Base-by-base conservation (phyloP, 2,888 invertebrate species). In the Idaea biselata region DNA sequence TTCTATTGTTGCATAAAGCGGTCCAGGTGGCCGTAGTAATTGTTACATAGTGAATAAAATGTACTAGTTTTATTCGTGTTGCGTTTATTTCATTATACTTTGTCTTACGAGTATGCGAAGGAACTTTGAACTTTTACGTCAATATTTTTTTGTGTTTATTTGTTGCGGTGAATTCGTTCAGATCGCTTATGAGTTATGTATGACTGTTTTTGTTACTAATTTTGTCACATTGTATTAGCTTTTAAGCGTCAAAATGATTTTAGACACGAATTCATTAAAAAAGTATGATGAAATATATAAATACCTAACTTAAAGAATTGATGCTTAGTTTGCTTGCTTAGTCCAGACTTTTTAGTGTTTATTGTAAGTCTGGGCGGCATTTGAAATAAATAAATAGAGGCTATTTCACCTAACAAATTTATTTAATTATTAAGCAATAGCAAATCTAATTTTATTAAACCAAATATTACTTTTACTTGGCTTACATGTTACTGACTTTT, bases 1-100 rank as follows among this genome's bases (percentile, higher is more conserved):
- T 71, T 76, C 86, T 80, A 89, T 89, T 90, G 88, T 89, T 88
- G 78, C 81, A 79, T 75, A 77, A 79, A 79, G 73, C 75, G 75
- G 74, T 81, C 77, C 79, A 82, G 86, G 87, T 86, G 74, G 77
- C 74, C 68, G 67, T 78, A 84, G 88, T 87, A 84, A 78, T 73
- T 66, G 73, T 74, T 79, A 74, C 84, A 88, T 88, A 44, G 88
- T 82, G 88, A 89, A 88, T 86, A 83, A 78, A 44, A 44, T 44
- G 44, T 44, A 14, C 44, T 44, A 44, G 14, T 44, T 44, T 44
- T 44, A 44, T 44, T 44, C 44, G 7, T 1, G 14, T 44, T 44
- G 44, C 44, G 44, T 44, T 44, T 44, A 33, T 33, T 33, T 33
- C 14, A 44, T 11, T 44, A 44, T 33, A 7, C 33, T 11, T 33